A percentile compares a stretch with the other conserved stretches of the same genome.
phyloP scores from a whole-genome alignment of 1,140 invertebrate genomes.

The Nephotettix cincticeps region DNA sequence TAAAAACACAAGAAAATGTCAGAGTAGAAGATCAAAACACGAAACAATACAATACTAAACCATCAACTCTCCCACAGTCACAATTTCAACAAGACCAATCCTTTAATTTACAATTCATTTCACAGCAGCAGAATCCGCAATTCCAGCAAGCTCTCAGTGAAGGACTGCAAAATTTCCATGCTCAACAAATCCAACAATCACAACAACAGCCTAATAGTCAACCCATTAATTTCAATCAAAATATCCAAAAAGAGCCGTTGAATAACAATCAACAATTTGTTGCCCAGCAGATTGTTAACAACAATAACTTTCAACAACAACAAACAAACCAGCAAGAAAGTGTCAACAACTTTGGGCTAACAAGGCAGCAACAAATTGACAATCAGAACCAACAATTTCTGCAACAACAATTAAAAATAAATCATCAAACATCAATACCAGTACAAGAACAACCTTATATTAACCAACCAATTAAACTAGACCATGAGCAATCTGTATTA shows the following conservation, averaged over 20 bases:
- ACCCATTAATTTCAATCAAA: no score
- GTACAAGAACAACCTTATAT: conserved; percentile 3
- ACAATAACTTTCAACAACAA: background rate
- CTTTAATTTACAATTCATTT: background rate
- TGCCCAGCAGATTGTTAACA: background rate
- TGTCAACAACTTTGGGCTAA: background rate
- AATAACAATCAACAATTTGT: background rate
- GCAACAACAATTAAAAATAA: conserved; percentile 19
- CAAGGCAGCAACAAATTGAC: background rate
- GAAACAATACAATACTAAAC: background rate
- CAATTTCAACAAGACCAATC: background rate
- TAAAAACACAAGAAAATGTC: background rate
- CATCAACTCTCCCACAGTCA: background rate
- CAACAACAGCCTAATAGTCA: no score
- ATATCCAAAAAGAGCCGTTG: background rate
- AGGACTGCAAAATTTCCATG: background rate
- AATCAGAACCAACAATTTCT: conserved; percentile 1
- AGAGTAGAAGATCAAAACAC: background rate
- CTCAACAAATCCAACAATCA: background rate
- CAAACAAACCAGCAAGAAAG: background rate
- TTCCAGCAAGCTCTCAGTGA: background rate
- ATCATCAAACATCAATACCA: background rate
- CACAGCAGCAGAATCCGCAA: background rate
- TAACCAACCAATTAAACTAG: conserved; percentile 4
- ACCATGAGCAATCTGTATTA: conserved; percentile 36